phyloP scores from a whole-genome alignment of 2,888 invertebrate genomes.

The Boloria selene region DNA sequence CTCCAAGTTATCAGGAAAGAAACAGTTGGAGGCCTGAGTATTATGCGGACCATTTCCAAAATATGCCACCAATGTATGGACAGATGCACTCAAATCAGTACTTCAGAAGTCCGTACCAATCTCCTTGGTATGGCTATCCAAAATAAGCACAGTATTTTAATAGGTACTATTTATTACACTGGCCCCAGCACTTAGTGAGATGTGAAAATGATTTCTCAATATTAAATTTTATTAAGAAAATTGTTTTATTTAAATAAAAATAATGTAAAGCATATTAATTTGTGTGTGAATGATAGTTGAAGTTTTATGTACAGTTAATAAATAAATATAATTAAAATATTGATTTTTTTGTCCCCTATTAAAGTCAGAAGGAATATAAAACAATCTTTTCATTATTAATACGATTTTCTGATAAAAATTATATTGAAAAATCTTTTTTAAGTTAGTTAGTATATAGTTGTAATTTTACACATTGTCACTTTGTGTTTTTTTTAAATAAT shows the following conservation, averaged over 20 bases:
- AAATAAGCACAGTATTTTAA: slow-evolving; percentile 50
- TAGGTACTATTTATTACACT: slow-evolving; percentile 30
- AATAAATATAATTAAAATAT: slow-evolving; percentile 27
- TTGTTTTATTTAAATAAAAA: slow-evolving; percentile 25
- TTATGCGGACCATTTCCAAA: slow-evolving; percentile 49
- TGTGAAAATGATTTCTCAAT: slow-evolving; percentile 33
- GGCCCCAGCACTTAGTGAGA: slow-evolving; percentile 26
- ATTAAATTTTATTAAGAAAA: slow-evolving; percentile 30
- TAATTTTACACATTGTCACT: no score
- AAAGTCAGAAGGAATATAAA: no score
- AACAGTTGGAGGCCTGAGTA: slow-evolving; percentile 55
- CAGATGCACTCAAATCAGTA: slow-evolving; percentile 57
- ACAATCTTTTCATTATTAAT: no score
- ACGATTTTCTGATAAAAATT: no score
- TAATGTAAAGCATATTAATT: slow-evolving; percentile 23
- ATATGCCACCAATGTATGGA: slow-evolving; percentile 51
- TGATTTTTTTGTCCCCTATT: slow-evolving; percentile 10
- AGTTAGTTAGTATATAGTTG: no score
- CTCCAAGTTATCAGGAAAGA: slow-evolving; percentile 37
- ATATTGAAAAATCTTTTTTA: no score
- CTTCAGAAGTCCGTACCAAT: slow-evolving; percentile 66
- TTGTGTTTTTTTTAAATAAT: no score
- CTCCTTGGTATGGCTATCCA: slow-evolving; percentile 66
- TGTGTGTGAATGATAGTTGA: slow-evolving; percentile 24
- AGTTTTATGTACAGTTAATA: slow-evolving; percentile 32